Base-by-base conservation (phyloP, 2,113 vertebrate species). In the Pseudorhombus dupliciocellatus region DNA sequence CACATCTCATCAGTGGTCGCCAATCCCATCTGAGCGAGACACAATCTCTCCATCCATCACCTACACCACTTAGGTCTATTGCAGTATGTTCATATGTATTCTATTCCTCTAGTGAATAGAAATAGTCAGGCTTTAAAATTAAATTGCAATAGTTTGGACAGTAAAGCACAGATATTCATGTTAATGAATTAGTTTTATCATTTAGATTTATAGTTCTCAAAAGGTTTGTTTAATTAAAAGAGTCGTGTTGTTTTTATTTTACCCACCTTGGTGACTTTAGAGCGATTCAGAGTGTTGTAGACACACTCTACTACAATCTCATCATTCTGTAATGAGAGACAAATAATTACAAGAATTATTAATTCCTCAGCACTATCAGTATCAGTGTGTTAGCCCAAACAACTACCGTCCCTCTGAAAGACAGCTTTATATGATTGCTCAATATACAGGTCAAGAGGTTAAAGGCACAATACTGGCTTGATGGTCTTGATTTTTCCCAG, bases 1-100 rank as follows among this genome's bases (percentile, higher is more conserved):
- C 95, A 96, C 95, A 96, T 96, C 87, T 96, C 94, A 69, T 92
- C 89, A 4, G 83, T 73, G 46, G 93, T 94, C 57, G 88, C 92
- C 20, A 91, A 77, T 2, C 95, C 95, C 20, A 93, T 91, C 96
- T 96, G 81, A 72, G 73, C 34, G 53, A 70, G 2, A 66, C 20
- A 73, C 1, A 37, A 37, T 37, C 11, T 3, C 10, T 12, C 34
- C 10, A 37, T 34, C 34, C 34, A 34, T 34, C 34, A 34, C 34
- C 10, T 34, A 34, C 34, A 11, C 34, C 9, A 9, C 10, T 10
- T 31, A 31, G 34, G 34, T 11, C 34, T 34, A 9, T 34, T 34
- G 2, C 34, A 34, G 34, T 34, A 34, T 34, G 10, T 34, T 34
- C 31, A 34, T 9, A 34, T 34, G 31, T 9, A 34, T 34, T 34